Evolutionary conservation across 2,113 vertebrate genomes (phyloP), one percentile per base, ranked within the genome.

Genomic region (Vulpes ferrilata): DNA sequence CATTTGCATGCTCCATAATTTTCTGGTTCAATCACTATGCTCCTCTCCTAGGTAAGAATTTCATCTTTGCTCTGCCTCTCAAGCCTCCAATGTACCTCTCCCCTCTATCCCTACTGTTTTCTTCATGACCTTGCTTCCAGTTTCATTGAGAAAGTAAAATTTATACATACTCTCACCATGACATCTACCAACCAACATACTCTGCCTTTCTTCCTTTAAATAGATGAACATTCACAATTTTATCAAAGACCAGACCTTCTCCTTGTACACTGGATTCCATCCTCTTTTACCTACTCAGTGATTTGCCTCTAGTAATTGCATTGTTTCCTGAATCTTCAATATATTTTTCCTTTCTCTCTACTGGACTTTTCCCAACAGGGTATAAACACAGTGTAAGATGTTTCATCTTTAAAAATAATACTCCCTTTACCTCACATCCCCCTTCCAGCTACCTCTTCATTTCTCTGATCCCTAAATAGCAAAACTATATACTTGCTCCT

Each of bases 391-490:
- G 15, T 35, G 7, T 67, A 87, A 86, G 20, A 22, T 51, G 55
- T 80, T 89, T 96, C 19, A 92, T 60, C 22, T 87, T 57, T 10
- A 76, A 64, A 93, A 84, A 19, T 55, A 90, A 53, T 65, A 19
- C 10, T 92, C 82, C 9, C 15, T 82, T 89, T 88, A 62, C 48
- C 13, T 57, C 32, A 53, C 22, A 43, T 57, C 5, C 1, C 4
- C 3, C 60, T 3, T 20, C 20, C 51, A 85, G 23, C 22, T 35
- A 43, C 10, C 69, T 32, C 17, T 0, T 76, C 30, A 17, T 80
- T 89, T 64, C 74, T 83, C 67, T 88, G 30, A 30, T 89, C 59
- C 27, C 22, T 81, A 4, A 25, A 2, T 4, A 95, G 90, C 25
- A 62, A 95, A 88, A 76, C 13, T 67, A 25, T 19, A 35, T 80